phyloP scores from a whole-genome alignment of 2,113 vertebrate genomes.

The Sminthopsis crassicaudata region DNA sequence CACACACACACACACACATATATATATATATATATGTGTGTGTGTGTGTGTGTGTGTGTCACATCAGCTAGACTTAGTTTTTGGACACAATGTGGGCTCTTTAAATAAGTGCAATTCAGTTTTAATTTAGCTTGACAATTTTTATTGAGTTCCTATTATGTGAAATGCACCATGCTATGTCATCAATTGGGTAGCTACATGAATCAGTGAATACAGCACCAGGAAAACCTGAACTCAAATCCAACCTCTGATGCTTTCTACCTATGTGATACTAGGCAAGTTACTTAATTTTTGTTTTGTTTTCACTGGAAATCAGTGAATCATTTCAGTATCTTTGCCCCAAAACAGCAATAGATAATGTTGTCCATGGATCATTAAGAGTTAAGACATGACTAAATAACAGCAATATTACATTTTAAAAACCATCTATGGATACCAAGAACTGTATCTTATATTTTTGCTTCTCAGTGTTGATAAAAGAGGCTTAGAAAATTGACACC shows the following conservation, averaged over 20 bases:
- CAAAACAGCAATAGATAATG: neutral
- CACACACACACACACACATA: too few species aligned
- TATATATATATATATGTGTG: neutral
- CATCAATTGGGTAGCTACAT: neutral
- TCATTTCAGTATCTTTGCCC: neutral
- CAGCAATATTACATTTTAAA: neutral
- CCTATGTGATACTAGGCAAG: neutral
- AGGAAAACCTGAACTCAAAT: neutral
- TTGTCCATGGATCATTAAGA: neutral
- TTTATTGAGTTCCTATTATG: neutral
- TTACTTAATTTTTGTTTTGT: neutral
- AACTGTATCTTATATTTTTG: neutral
- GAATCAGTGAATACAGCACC: neutral
- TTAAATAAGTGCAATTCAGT: neutral
- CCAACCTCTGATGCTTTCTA: neutral
- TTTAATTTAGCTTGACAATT: neutral
- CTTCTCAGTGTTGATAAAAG: neutral
- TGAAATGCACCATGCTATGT: neutral
- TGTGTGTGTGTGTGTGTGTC: fast-evolving
- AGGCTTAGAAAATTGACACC: neutral
- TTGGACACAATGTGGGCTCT: neutral
- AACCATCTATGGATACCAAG: neutral
- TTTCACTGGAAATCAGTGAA: neutral
- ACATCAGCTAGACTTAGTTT: neutral
- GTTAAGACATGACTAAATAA: neutral